A percentile compares a stretch with the other conserved stretches of the same genome.
Conservation (phyloP, 2,888 invertebrate species). For the Amiota minor region DNA sequence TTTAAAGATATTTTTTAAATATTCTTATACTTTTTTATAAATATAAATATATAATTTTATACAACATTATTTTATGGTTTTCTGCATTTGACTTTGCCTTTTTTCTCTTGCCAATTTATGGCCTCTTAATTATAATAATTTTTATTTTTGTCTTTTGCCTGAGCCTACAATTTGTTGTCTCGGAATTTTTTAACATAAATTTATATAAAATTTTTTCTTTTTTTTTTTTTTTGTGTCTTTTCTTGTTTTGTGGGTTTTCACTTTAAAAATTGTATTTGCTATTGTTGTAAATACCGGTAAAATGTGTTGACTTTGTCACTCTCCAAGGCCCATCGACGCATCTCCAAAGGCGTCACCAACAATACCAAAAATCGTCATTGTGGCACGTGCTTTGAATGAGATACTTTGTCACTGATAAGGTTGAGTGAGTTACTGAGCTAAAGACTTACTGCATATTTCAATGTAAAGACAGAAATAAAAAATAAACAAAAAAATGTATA, state of each 20-base stretch:
- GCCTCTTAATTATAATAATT: conserved; percentile 34
- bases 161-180: conserved; percentile 7
- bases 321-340: neutral
- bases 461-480: too few species aligned
- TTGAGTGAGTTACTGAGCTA: conserved; percentile 11
- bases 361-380: neutral
- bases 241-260: too few species aligned
- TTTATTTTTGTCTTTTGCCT: conserved; percentile 30
- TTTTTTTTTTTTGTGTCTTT: too few species aligned
- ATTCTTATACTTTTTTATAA: neutral
- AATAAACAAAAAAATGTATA: neutral
- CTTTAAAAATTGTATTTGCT: too few species aligned
- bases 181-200: too few species aligned
- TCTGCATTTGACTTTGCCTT: conserved; percentile 45
- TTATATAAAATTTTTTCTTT: too few species aligned
- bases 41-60: neutral
- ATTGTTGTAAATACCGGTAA: neutral
- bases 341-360: too few species aligned
- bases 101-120: conserved; percentile 41
- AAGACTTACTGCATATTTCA: too few species aligned
- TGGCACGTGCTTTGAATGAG: conserved; percentile 62
- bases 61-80: neutral
- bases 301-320: neutral
- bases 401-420: conserved; percentile 48
- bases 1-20: conserved; percentile 6